A percentile compares a stretch with the other conserved stretches of the same genome.
Conservation (phyloP, 53 echinoderm and acorn worm species). For the Luidia sarsii region DNA sequence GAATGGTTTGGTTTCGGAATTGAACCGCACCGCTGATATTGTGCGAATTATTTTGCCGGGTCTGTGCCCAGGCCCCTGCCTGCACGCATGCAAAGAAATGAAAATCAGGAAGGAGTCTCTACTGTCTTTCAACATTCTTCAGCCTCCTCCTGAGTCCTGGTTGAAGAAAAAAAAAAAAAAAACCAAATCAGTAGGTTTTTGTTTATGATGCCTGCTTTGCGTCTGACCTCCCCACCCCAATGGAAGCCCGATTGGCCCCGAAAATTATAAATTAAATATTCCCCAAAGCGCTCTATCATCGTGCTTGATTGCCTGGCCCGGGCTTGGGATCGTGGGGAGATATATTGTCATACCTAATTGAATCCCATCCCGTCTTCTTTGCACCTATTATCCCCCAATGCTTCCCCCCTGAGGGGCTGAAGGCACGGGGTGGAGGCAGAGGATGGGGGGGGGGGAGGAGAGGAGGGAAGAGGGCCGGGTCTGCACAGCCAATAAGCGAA, state of each 20-base stretch:
- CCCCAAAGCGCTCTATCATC: constrained; percentile 9
- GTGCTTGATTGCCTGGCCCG: neutral
- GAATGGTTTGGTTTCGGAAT: too few relatives aligned
- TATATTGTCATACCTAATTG: constrained; percentile 46
- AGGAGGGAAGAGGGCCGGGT: too few relatives aligned
- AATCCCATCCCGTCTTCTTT: constrained; percentile 28
- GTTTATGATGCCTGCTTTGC: too few relatives aligned
- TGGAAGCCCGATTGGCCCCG: too few relatives aligned
- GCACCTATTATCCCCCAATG: constrained; percentile 25
- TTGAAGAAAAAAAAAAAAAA: neutral
- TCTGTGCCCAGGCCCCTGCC: neutral
- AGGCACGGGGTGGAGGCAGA: too few relatives aligned
- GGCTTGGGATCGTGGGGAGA: neutral
- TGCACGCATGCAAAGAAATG: too few relatives aligned
- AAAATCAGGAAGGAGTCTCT: neutral
- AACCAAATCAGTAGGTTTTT: neutral
- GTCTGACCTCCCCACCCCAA: too few relatives aligned
- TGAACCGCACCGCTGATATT: too few relatives aligned
- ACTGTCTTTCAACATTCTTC: neutral
- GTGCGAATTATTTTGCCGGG: too few relatives aligned
- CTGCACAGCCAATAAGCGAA: constrained; percentile 30
- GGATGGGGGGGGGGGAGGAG: too few relatives aligned
- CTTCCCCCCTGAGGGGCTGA: too few relatives aligned
- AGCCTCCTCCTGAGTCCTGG: neutral
- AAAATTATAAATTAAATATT: constrained; percentile 13